phyloP scores from a whole-genome alignment of 2,113 vertebrate genomes.

The Mesoclemmys tuberculata region DNA sequence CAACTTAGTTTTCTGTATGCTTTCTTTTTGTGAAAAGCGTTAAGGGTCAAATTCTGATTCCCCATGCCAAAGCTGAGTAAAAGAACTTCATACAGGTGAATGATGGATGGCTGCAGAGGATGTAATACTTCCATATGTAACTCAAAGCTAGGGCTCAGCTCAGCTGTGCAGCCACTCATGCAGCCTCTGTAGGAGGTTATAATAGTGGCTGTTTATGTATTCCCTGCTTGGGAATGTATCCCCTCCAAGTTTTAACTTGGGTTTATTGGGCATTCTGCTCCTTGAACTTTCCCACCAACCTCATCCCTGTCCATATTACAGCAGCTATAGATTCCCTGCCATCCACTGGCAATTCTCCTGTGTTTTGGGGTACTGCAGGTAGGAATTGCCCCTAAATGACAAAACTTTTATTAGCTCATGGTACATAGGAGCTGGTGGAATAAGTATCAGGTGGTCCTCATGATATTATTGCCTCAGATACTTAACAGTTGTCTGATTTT shows the following conservation, averaged over 20 bases:
- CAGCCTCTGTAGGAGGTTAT: background rate
- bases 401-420: background rate
- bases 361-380: background rate
- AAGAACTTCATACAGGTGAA: background rate
- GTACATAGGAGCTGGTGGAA: background rate
- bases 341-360: background rate
- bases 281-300: background rate
- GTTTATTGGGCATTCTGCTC: background rate
- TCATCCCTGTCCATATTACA: background rate
- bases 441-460: fast-evolving
- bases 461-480: background rate
- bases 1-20: fast-evolving
- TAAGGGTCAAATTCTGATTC: background rate
- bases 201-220: fast-evolving
- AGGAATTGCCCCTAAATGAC: background rate
- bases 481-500: background rate
- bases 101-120: background rate
- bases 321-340: background rate
- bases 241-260: background rate
- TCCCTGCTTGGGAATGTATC: background rate
- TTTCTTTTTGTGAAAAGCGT: background rate
- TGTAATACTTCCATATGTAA: background rate
- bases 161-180: background rate
- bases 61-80: background rate
- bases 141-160: background rate